Percentiles rank a stretch among this genome's conserved stretches.
Evolutionary conservation across 2,888 invertebrate genomes (phyloP).

Genomic region (Galerucella pusilla): DNA sequence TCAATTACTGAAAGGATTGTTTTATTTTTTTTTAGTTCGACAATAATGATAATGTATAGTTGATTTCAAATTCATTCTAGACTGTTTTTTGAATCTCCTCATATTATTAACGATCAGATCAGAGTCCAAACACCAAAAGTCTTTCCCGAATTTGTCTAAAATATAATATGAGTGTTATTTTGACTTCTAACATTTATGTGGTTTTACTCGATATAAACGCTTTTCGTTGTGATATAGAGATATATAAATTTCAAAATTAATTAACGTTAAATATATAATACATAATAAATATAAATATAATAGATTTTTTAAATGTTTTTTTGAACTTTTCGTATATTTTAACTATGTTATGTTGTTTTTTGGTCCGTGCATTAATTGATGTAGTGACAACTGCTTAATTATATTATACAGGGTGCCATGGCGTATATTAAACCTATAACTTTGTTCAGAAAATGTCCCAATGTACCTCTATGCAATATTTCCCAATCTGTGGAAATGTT

Average conservation of each 20-base stretch:
- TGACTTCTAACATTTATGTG: constrained; percentile 14
- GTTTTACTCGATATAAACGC: neutral
- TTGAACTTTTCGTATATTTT: constrained; percentile 49
- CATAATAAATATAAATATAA: neutral
- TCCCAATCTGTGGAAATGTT: too few species aligned
- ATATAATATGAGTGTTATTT: neutral
- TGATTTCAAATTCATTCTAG: neutral
- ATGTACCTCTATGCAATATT: too few species aligned
- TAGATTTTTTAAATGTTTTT: constrained; percentile 32
- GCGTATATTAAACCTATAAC: neutral
- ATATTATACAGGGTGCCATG: constrained; percentile 34
- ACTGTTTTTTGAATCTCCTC: neutral
- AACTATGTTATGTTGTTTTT: constrained; percentile 53
- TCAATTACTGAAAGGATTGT: too few species aligned
- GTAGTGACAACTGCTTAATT: constrained; percentile 34
- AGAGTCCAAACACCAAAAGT: neutral
- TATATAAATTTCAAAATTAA: constrained; percentile 24
- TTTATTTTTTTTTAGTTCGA: too few species aligned
- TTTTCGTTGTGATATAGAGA: constrained; percentile 30
- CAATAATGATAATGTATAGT: too few species aligned
- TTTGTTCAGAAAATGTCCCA: neutral
- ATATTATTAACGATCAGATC: neutral
- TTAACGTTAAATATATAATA: constrained; percentile 18
- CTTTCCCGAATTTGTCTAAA: neutral
- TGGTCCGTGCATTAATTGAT: constrained; percentile 57